These are phyloP conservation scores for Hepsetus odoe DNA, from an alignment of 2,113 vertebrate genomes.

Conservation along the genomic window DNA sequence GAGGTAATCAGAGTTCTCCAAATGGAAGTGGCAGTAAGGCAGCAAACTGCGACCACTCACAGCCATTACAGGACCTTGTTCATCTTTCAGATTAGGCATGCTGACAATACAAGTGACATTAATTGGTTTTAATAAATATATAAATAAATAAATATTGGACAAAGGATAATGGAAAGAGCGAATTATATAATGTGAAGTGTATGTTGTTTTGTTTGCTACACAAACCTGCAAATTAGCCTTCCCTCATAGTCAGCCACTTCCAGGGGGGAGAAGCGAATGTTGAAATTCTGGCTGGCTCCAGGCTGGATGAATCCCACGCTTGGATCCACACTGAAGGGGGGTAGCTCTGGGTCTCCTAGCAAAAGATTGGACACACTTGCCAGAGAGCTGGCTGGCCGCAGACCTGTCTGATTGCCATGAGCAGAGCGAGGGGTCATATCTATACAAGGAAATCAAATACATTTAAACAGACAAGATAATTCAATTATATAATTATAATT, in stretches of 20 bases:
- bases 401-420: slow-evolving; percentile 47
- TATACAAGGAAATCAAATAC: slow-evolving; percentile 30
- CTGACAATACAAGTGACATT: slow-evolving; percentile 62
- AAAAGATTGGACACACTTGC: slow-evolving; percentile 56
- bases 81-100: slow-evolving; percentile 80
- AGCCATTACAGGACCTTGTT: slow-evolving; percentile 67
- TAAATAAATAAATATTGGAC: too few relatives aligned
- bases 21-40: slow-evolving; percentile 83
- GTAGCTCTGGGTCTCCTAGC: background rate
- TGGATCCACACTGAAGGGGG: slow-evolving; percentile 80
- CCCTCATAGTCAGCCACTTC: slow-evolving; percentile 74
- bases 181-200: too few relatives aligned
- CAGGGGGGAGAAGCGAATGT: slow-evolving; percentile 79
- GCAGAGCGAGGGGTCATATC: slow-evolving; percentile 36
- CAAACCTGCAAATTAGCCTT: slow-evolving; percentile 84
- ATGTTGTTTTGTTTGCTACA: background rate
- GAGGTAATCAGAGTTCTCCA: slow-evolving; percentile 86
- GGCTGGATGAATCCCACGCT: slow-evolving; percentile 68
- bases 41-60: slow-evolving; percentile 79
- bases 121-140: background rate
- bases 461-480: background rate
- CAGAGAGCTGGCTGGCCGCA: slow-evolving; percentile 51
- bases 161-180: too few relatives aligned
- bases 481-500: background rate
- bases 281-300: slow-evolving; percentile 73